These are phyloP conservation scores for Scaptodrosophila lebanonensis DNA, from an alignment of 1,140 invertebrate species.

Conservation along the genomic window DNA sequence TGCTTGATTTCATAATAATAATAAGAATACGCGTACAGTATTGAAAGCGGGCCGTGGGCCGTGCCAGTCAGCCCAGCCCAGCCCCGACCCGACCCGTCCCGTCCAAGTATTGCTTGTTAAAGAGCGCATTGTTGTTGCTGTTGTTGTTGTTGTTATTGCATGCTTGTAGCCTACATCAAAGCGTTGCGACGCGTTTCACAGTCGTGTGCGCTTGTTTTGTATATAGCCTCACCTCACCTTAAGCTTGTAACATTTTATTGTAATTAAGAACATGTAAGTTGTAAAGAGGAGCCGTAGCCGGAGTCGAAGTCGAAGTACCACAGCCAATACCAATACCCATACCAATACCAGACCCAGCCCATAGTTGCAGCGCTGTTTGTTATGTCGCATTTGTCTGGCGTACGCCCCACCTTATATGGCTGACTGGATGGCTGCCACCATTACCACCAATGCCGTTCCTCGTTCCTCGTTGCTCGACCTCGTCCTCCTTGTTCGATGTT, in stretches of 20 bases:
- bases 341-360: neutral
- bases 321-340: neutral
- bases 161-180: conserved; percentile 6
- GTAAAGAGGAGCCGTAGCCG: conserved; percentile 68
- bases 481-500: neutral
- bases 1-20: conserved; percentile 60
- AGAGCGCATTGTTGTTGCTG: conserved; percentile 20
- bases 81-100: neutral
- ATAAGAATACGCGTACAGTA: conserved; percentile 22
- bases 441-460: neutral
- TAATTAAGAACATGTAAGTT: conserved; percentile 75
- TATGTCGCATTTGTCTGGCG: conserved; percentile 14
- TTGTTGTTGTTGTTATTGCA: conserved; percentile 29
- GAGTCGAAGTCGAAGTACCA: too few relatives aligned
- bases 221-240: conserved; percentile 62
- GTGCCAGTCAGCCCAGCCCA: too few relatives aligned
- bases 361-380: conserved; percentile 22
- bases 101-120: too few relatives aligned
- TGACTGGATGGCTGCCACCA: conserved; percentile 22
- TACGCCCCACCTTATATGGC: conserved; percentile 48
- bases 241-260: conserved; percentile 65
- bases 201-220: conserved; percentile 9
- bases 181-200: neutral
- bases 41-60: conserved; percentile 46
- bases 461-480: neutral